Percentiles rank a stretch among this genome's conserved stretches.
Conservation (phyloP, 2,113 vertebrate genomes). For the Rattus rattus region DNA sequence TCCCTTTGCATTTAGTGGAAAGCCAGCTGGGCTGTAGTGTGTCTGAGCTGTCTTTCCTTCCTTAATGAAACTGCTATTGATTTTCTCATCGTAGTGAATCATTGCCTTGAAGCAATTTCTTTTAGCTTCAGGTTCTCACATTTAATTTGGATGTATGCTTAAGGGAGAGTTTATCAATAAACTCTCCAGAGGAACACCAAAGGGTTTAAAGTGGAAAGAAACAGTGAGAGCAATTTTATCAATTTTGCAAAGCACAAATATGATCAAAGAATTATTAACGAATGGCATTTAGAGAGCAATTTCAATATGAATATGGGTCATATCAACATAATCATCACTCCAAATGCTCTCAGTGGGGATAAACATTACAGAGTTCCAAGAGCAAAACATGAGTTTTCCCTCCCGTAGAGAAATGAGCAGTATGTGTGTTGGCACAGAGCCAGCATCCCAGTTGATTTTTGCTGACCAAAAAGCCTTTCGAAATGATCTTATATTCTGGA, state of each 20-base stretch:
- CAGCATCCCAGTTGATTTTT: background rate
- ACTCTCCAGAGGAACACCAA: constrained; percentile 79
- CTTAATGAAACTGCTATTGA: constrained; percentile 93
- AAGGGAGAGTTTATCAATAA: constrained; percentile 87
- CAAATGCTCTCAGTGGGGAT: constrained; percentile 58
- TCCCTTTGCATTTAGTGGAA: constrained; percentile 73
- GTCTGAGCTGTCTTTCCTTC: constrained; percentile 84
- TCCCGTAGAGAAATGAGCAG: background rate
- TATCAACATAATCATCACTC: constrained; percentile 72
- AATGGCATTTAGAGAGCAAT: constrained; percentile 71
- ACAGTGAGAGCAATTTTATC: constrained; percentile 78
- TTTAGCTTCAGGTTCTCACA: constrained; percentile 88
- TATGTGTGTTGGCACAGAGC: constrained; percentile 12
- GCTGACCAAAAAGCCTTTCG: constrained; percentile 50
- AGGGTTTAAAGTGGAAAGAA: constrained; percentile 84
- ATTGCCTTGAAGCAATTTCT: constrained; percentile 89
- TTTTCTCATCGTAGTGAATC: constrained; percentile 92
- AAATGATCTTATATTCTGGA: background rate
- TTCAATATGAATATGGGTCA: constrained; percentile 70
- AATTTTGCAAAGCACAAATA: constrained; percentile 70
- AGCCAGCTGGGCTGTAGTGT: constrained; percentile 72
- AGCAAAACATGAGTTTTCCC: constrained; percentile 60
- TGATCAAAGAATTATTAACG: constrained; percentile 78
- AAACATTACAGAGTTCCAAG: constrained; percentile 59
- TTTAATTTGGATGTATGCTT: constrained; percentile 90